Conservation (phyloP, 1,140 invertebrate species). For the Leptinotarsa texana region DNA sequence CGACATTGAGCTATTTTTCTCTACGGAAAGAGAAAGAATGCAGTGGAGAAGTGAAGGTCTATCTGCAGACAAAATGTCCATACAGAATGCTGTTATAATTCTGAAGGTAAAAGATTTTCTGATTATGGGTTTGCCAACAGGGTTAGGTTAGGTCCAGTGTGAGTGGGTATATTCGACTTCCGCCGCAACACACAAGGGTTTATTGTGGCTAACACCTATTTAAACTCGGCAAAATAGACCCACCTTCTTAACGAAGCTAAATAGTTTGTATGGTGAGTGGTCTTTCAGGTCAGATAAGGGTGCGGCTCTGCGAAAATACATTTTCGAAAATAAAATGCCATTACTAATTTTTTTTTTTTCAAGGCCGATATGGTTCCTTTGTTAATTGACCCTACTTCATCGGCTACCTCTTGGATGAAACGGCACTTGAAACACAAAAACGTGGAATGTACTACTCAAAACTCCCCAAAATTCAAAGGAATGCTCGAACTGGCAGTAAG, state of each 20-base stretch:
- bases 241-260: no score
- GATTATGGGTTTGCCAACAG: no score
- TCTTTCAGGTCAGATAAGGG: no score
- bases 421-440: conserved; percentile 67
- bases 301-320: not conserved
- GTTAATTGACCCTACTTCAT: conserved; percentile 86
- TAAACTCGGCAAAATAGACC: no score
- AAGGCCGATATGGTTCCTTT: conserved; percentile 69
- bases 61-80: conserved; percentile 75
- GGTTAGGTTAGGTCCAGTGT: no score
- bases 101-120: conserved; percentile 61
- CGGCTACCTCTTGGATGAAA: conserved; percentile 82
- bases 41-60: conserved; percentile 87
- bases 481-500: conserved; percentile 83
- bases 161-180: no score
- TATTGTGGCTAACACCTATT: no score
- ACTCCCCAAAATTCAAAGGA: conserved; percentile 79
- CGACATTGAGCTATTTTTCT: conserved; percentile 72
- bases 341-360: conserved; percentile 28
- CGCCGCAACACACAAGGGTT: no score
- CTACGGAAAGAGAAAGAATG: conserved; percentile 77
- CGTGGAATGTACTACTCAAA: conserved; percentile 77
- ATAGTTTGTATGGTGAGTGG: no score
- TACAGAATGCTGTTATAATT: conserved; percentile 84
- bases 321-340: not conserved